Percentiles rank a stretch among this genome's conserved stretches.
These are phyloP conservation scores for Nasonia oneida DNA, from an alignment of 2,888 invertebrate genomes.

Conservation along the genomic window DNA sequence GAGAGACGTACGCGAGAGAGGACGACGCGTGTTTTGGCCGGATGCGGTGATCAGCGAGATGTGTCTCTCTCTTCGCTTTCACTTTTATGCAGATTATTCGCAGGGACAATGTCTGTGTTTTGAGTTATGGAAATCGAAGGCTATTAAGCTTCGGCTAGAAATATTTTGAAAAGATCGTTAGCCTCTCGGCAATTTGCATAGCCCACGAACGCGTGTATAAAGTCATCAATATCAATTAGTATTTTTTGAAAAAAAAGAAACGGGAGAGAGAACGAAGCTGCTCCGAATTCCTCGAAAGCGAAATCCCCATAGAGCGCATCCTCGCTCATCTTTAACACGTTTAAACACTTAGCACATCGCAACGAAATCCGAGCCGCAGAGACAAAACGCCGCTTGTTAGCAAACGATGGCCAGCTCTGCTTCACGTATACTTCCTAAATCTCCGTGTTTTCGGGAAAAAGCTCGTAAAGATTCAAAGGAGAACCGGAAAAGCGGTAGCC, in stretches of 20 bases:
- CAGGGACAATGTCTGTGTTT: background rate
- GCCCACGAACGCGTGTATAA: no score
- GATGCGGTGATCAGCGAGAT: background rate
- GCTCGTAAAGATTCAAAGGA: conserved; percentile 8
- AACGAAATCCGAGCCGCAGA: conserved; percentile 41
- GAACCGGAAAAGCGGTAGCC: conserved; percentile 48
- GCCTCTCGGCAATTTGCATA: background rate
- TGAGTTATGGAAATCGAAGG: background rate
- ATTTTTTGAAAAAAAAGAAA: background rate
- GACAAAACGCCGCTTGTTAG: conserved; percentile 46
- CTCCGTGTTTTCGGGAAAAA: conserved; percentile 2
- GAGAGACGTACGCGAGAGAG: background rate
- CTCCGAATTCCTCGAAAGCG: background rate
- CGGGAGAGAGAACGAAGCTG: no score
- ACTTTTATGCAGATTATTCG: conserved; percentile 8
- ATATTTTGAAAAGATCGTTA: background rate
- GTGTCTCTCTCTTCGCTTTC: background rate
- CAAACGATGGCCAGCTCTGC: conserved; percentile 16
- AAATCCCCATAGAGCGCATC: background rate
- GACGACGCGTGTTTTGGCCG: background rate
- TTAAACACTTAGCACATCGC: conserved; percentile 32
- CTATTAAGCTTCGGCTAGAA: background rate
- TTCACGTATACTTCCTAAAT: conserved; percentile 23
- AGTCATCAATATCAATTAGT: background rate
- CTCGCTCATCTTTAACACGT: background rate